Evolutionary conservation across 2,888 invertebrate genomes (phyloP).

Genomic region (Polyommatus iphigenia): DNA sequence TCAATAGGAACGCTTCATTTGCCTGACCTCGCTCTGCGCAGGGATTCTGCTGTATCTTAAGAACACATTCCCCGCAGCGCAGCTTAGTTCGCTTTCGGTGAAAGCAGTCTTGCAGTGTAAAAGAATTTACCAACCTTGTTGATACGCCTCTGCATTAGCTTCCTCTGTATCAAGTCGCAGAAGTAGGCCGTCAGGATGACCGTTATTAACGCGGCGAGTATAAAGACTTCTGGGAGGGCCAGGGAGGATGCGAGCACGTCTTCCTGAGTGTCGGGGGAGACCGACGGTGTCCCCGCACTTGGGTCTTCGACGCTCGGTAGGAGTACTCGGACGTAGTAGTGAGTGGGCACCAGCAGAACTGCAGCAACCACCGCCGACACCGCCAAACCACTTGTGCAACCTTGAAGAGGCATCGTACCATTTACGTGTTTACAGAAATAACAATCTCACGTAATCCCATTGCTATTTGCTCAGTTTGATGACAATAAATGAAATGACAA

Average conservation of each 20-base stretch:
- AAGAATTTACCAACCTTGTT: conserved; percentile 52
- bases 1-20: too few relatives aligned
- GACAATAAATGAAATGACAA: not conserved
- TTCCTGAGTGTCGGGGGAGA: conserved; percentile 33
- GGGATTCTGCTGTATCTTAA: too few relatives aligned
- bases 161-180: conserved; percentile 68
- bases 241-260: conserved; percentile 40
- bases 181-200: conserved; percentile 54
- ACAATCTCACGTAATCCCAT: not conserved
- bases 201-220: conserved; percentile 52
- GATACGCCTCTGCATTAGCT: conserved; percentile 64
- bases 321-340: conserved; percentile 49
- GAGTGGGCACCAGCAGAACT: conserved; percentile 59
- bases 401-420: conserved; percentile 54
- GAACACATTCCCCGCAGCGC: too few relatives aligned
- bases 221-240: conserved; percentile 46
- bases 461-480: not conserved
- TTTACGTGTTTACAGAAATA: conserved; percentile 27
- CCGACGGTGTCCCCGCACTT: conserved; percentile 36
- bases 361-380: conserved; percentile 54
- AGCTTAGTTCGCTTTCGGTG: too few relatives aligned
- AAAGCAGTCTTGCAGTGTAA: too few relatives aligned
- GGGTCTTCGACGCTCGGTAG: conserved; percentile 53
- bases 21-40: too few relatives aligned
- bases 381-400: conserved; percentile 58